Evolutionary conservation across 1,140 invertebrate genomes (phyloP).

Genomic region (Lepidurus apus): DNA sequence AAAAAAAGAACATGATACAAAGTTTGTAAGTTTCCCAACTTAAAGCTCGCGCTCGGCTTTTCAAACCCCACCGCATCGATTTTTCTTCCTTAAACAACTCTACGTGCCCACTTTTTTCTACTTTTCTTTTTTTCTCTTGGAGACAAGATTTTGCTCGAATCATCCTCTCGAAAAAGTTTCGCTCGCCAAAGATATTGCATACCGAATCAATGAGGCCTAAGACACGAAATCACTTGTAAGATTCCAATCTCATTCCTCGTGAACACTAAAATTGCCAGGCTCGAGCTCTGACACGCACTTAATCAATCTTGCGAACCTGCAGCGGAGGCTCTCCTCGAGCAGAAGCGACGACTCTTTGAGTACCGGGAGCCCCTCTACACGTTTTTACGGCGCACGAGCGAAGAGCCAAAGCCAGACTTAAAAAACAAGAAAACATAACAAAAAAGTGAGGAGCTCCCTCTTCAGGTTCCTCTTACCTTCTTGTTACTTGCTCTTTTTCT

Average conservation of each 20-base stretch:
- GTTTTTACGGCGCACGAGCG: constrained; percentile 12
- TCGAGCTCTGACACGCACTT: neutral
- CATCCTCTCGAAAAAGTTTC: neutral
- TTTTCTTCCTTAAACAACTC: neutral
- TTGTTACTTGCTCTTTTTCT: neutral
- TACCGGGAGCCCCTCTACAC: neutral
- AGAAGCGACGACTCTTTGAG: neutral
- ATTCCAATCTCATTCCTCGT: no score
- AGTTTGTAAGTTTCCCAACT: no score
- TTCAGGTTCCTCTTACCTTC: neutral
- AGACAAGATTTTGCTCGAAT: neutral
- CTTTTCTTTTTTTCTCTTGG: neutral
- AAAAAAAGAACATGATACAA: no score
- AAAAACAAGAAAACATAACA: neutral
- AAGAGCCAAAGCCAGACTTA: neutral
- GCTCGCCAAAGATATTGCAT: no score
- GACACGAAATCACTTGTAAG: neutral
- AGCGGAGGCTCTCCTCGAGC: neutral
- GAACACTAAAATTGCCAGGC: no score
- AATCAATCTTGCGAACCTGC: constrained; percentile 12
- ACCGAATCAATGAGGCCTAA: no score
- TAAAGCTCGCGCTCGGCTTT: neutral
- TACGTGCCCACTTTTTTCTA: neutral
- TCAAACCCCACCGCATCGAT: neutral
- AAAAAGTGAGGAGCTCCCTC: neutral